These are phyloP conservation scores for Eupithecia subfuscata DNA, from an alignment of 2,888 invertebrate species.

Conservation along the genomic window DNA sequence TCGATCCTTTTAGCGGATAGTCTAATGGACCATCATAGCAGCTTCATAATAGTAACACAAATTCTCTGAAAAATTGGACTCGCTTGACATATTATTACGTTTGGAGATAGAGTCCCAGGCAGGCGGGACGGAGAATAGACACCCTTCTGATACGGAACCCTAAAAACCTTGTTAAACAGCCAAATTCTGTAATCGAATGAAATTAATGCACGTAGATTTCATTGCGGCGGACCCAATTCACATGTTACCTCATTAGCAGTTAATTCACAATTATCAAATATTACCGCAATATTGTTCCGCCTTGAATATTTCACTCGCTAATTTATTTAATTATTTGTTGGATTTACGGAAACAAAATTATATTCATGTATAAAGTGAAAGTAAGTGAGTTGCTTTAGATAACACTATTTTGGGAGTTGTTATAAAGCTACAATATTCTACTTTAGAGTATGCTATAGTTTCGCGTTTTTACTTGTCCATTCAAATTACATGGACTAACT, in stretches of 20 bases:
- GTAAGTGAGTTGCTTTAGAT: neutral
- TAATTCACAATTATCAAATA: constrained; percentile 17
- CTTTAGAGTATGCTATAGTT: neutral
- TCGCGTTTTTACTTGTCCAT: too few species aligned
- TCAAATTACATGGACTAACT: too few species aligned
- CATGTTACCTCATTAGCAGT: constrained; percentile 15
- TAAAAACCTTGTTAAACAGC: neutral
- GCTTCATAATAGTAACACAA: neutral
- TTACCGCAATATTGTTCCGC: constrained; percentile 10
- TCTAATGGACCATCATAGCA: neutral
- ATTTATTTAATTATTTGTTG: constrained; percentile 9
- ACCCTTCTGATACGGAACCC: neutral
- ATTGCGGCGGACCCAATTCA: neutral
- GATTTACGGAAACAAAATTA: neutral
- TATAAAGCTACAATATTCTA: too few species aligned
- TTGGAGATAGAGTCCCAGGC: neutral
- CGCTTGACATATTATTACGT: neutral
- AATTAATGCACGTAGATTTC: neutral
- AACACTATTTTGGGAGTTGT: neutral
- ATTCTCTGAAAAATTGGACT: neutral
- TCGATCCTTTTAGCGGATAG: too few species aligned
- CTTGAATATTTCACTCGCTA: constrained; percentile 15
- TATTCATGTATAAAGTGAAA: neutral
- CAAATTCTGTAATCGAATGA: neutral
- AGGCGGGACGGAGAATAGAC: neutral